Evolutionary conservation across 37 sponge, comb jelly and placozoan genomes (phyloP), one percentile per base, ranked within the genome.

Genomic region (Crambe crambe): DNA sequence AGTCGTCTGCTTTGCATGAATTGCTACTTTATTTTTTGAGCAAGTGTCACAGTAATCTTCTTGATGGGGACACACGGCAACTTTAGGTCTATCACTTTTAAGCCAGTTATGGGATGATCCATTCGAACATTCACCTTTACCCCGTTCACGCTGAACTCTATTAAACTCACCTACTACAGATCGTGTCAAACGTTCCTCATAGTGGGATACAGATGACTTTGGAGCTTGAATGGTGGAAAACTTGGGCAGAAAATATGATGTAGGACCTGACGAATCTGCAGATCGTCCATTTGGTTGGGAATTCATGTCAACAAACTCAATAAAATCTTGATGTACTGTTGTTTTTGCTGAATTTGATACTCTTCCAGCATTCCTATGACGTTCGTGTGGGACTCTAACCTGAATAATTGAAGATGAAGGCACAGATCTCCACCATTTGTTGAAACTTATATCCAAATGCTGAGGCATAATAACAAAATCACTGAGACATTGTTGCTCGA

Each of bases 1-100:
- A 3, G 74, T 78, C 18, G 79, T 78, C 42, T 79, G 80, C 26
- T 60, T 70, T 1, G 64, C 72, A 32, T 58, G 23, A 2, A 68
- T 70, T 31, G 41, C 37, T 2, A 2, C 70, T 30, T 77, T 85
- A 1, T 29, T 5, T 5, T 57, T 56, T 0, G 0, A 22, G 39
- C 78, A 85, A 38, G 74, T 61, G 47, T 84, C 85, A 56, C 78
- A 85, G 65, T 85, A 85, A 42, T 85, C 85, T 36, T 2, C 1
- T 31, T 83, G 10, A 51, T 85, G 85, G 18, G 78, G 78, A 57
- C 41, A 69, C 18, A 77, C 43, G 0, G 54, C 42, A 34, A 31
- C 26, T 39, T 85, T 83, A 2, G 77, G 84, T 26, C 61, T 9
- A 23, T 42, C 0, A 51, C 22, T 10, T 76, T 76, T 85, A 0